phyloP scores from a whole-genome alignment of 1,140 invertebrate genomes.

The Neoseiulus cucumeris region DNA sequence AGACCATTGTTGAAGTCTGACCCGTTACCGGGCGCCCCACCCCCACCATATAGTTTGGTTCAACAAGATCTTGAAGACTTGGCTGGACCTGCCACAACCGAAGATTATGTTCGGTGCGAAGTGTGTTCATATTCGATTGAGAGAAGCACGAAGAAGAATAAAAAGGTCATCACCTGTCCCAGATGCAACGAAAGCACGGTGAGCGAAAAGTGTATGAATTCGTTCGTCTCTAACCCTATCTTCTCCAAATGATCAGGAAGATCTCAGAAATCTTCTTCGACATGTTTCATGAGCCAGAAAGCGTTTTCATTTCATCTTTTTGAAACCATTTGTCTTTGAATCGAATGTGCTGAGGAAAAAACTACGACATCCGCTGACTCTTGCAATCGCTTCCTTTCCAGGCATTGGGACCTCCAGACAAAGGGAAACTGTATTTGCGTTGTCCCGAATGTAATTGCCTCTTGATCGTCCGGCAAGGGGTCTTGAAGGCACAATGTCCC shows the following conservation, averaged over 20 bases:
- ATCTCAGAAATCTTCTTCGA: background rate
- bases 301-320: background rate
- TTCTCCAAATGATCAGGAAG: background rate
- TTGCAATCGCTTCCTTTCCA: background rate
- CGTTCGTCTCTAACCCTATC: background rate
- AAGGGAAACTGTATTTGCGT: background rate
- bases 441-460: background rate
- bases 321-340: background rate
- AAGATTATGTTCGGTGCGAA: background rate
- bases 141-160: background rate
- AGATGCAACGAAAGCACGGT: background rate
- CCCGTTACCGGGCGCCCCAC: background rate
- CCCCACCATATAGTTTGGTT: background rate
- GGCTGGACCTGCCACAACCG: background rate
- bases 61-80: background rate
- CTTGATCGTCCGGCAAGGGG: background rate
- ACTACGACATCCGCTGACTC: too few species aligned
- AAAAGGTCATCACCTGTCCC: background rate
- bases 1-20: background rate
- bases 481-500: background rate
- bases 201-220: background rate
- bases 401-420: background rate
- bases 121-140: background rate
- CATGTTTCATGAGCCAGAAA: background rate
- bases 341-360: too few species aligned